These are phyloP conservation scores for Drosophila dunni DNA, from an alignment of 1,140 invertebrate species.

Conservation along the genomic window DNA sequence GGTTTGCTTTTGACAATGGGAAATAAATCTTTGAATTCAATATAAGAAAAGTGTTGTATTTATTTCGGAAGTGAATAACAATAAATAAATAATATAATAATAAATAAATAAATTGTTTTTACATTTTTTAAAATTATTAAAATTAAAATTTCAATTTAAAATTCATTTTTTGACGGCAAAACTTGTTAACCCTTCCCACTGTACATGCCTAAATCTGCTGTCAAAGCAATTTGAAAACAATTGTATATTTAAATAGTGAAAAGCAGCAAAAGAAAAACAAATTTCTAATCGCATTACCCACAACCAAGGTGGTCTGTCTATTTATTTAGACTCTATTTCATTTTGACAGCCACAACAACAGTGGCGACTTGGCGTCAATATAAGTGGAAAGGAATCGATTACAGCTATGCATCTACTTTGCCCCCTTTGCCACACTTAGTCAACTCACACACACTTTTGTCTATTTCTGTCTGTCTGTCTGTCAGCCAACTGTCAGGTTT, in stretches of 20 bases:
- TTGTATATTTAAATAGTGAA: constrained; percentile 20
- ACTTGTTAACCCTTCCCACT: too few relatives aligned
- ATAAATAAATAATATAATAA: too few relatives aligned
- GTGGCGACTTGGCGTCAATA: constrained; percentile 8
- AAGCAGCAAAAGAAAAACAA: constrained; percentile 25
- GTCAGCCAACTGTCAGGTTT: constrained; percentile 56
- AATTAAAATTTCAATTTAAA: too few relatives aligned
- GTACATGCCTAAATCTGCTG: not conserved
- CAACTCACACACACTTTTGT: not conserved
- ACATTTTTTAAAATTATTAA: too few relatives aligned
- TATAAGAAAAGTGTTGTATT: too few relatives aligned
- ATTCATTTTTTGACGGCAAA: too few relatives aligned
- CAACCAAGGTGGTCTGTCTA: constrained; percentile 49
- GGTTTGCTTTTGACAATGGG: not conserved
- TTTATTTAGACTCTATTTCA: constrained; percentile 7
- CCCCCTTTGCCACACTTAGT: not conserved
- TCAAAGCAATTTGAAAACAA: constrained; percentile 12
- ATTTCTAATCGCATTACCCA: constrained; percentile 63
- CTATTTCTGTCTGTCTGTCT: not conserved
- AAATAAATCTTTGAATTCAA: too few relatives aligned
- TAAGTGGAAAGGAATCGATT: constrained; percentile 59
- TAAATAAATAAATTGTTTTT: too few relatives aligned
- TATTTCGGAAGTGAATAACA: too few relatives aligned
- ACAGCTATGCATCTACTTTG: constrained; percentile 28
- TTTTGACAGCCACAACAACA: constrained; percentile 24